phyloP scores from a whole-genome alignment of 2,797 vertebrate genomes.

The Remorina albescens region DNA sequence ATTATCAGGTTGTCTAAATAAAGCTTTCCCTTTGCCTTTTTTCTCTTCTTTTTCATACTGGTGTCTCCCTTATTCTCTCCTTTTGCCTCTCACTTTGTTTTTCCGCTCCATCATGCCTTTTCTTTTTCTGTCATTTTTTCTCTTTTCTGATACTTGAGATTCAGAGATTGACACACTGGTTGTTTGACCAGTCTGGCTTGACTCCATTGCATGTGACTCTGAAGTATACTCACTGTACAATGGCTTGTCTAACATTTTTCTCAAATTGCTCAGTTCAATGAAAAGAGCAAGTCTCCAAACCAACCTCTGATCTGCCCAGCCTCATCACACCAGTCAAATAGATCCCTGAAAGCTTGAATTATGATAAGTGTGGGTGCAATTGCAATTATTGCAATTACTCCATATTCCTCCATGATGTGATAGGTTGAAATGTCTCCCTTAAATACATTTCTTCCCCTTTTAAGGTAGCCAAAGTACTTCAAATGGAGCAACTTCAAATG shows the following conservation, averaged over 20 bases:
- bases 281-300: constrained; percentile 48
- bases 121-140: constrained; percentile 21
- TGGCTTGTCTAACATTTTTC: constrained; percentile 35
- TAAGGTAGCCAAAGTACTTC: constrained; percentile 63
- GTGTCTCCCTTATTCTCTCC: constrained; percentile 38
- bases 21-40: constrained; percentile 67
- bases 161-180: constrained; percentile 16
- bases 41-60: constrained; percentile 45
- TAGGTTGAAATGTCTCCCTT: constrained; percentile 58
- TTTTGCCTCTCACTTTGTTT: constrained; percentile 52
- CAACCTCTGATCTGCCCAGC: constrained; percentile 48
- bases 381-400: constrained; percentile 63
- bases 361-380: constrained; percentile 64
- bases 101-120: constrained; percentile 29
- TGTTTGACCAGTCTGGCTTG: constrained; percentile 25
- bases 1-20: constrained; percentile 85
- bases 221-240: constrained; percentile 26
- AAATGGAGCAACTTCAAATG: constrained; percentile 58
- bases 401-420: constrained; percentile 58
- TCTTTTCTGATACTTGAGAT: constrained; percentile 14
- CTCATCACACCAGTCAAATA: constrained; percentile 52
- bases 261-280: constrained; percentile 51
- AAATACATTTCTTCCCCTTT: constrained; percentile 54
- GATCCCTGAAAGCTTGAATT: constrained; percentile 63
- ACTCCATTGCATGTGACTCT: constrained; percentile 43